A percentile compares a stretch with the other conserved stretches of the same genome.
Evolutionary conservation across 2,888 invertebrate species (phyloP).

Genomic region (Aphodius sticticus): DNA sequence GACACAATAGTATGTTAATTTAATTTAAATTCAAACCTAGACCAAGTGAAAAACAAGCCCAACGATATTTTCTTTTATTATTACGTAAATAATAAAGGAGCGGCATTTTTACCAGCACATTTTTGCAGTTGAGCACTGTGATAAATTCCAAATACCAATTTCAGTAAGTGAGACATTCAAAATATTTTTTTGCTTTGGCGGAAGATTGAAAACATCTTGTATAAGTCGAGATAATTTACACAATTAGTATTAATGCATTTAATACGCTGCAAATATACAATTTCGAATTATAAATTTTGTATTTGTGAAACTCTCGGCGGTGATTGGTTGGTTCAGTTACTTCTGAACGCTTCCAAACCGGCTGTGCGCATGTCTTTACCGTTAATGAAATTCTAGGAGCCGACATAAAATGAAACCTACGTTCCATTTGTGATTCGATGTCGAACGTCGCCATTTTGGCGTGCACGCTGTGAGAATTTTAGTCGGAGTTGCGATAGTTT

Average conservation of each 20-base stretch:
- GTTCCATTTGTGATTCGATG: conserved; percentile 34
- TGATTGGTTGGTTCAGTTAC: background rate
- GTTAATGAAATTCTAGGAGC: conserved; percentile 34
- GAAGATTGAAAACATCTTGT: no score
- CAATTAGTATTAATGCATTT: background rate
- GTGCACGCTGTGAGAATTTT: conserved; percentile 30
- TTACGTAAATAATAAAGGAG: no score
- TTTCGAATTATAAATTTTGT: background rate
- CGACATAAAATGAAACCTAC: conserved; percentile 39
- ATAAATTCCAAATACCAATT: no score
- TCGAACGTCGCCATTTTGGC: conserved; percentile 57
- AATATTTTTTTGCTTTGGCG: no score
- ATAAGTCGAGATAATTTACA: background rate
- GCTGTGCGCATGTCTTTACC: conserved; percentile 22
- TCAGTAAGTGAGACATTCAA: no score
- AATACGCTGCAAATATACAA: background rate
- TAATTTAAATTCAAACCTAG: no score
- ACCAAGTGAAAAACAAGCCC: no score
- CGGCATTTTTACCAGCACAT: no score
- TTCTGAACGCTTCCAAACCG: background rate
- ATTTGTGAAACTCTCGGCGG: background rate
- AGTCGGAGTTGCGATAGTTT: conserved; percentile 32
- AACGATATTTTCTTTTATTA: no score
- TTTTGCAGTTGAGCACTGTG: no score
- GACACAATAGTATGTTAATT: no score